Base-by-base conservation (phyloP, 2,797 vertebrate species). In the Mycteria americana region DNA sequence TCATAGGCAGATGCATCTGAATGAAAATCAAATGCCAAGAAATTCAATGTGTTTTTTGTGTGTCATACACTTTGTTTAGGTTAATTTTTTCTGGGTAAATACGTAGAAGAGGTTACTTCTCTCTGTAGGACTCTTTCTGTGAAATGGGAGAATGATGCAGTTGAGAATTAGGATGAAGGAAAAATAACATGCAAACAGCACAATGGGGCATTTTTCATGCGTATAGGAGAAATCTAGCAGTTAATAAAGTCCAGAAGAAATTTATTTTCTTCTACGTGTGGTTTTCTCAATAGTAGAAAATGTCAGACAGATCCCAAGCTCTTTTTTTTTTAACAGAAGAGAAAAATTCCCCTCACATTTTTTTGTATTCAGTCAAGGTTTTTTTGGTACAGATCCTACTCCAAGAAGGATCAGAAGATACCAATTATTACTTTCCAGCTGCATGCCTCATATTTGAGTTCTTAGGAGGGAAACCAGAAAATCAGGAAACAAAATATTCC, bases 21-120 rank as follows among this genome's bases (percentile, higher is more conserved):
- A 88, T 67, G 48, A 86, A 94, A 93, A 91, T 35, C 65, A 88
- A 96, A 86, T 94, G 39, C 13, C 41, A 82, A 79, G n/a, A 81
- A 73, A 79, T 85, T 85, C 33, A 87, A 18, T 16, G 13, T 73
- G 22, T 33, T 85, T 62, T 88, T 51, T 85, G 24, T 73, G 4
- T 77, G 41, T 60, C 67, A 54, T 39, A 57, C 30, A 9, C n/a
- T 92, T 92, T 57, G 33, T 68, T 95, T 89, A 81, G 74, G 57
- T 81, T 62, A 62, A 13, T 57, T 53, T 86, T 75, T 75, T 90
- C 41, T 37, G 28, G 43, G 41, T 73, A 83, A 83, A 39, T 4
- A 37, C 2, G 1, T 28, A 81, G 33, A 75, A 79, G 46, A 64
- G 22, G 28, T 85, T 82, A 46, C 77, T 82, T 67, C 33, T 82